Evolutionary conservation across 2,888 invertebrate genomes (phyloP).

Genomic region (Biston stratarius): DNA sequence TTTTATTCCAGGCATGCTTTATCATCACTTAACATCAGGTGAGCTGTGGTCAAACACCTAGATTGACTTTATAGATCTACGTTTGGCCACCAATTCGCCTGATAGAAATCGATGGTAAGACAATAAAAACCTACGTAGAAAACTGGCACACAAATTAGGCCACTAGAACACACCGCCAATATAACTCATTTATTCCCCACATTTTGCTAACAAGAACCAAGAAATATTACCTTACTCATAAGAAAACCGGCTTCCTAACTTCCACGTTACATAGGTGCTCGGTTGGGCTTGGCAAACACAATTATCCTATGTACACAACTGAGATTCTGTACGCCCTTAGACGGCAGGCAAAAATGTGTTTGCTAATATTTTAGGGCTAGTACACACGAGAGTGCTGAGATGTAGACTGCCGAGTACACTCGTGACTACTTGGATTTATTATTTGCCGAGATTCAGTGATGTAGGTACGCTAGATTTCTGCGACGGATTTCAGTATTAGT

Average conservation of each 20-base stretch:
- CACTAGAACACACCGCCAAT: no score
- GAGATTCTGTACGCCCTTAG: slow-evolving; percentile 45
- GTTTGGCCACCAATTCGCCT: no score
- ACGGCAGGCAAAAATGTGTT: slow-evolving; percentile 38
- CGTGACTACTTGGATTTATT: slow-evolving; percentile 9
- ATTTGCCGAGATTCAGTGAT: slow-evolving; percentile 3
- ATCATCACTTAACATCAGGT: no score
- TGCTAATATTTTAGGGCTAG: slow-evolving; percentile 37
- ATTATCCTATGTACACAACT: slow-evolving; percentile 59
- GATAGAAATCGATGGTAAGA: no score
- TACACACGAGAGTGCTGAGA: slow-evolving; percentile 23
- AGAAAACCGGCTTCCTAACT: slow-evolving; percentile 25
- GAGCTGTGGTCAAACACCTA: no score
- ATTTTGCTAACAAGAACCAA: not conserved
- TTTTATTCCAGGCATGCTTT: no score
- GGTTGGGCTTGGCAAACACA: slow-evolving; percentile 53
- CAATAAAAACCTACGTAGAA: no score
- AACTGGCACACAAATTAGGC: no score
- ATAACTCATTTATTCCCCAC: no score
- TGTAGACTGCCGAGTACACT: slow-evolving; percentile 7
- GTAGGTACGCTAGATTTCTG: slow-evolving; percentile 5
- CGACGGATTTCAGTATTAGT: not conserved
- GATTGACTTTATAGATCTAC: no score
- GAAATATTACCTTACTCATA: slow-evolving; percentile 3
- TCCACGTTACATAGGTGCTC: slow-evolving; percentile 25